phyloP scores from a whole-genome alignment of 2,113 vertebrate species.

The Gymnarchus niloticus region DNA sequence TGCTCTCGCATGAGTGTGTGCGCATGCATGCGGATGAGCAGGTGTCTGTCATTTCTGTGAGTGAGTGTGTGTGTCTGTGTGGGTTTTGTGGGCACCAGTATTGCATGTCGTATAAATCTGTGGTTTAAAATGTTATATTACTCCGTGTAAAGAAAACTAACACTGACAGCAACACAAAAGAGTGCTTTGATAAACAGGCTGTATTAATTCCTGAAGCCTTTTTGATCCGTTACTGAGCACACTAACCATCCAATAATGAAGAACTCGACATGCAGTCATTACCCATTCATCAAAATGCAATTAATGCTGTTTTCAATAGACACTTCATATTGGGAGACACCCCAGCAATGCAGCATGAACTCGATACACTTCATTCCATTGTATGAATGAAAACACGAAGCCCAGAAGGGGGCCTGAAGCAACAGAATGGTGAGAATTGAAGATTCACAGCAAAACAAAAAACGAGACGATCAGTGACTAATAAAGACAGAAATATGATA shows the following conservation, averaged over 20 bases:
- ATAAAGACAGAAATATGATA: neutral
- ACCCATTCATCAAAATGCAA: slow-evolving; percentile 42
- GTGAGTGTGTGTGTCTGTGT: neutral
- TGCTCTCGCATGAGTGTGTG: slow-evolving; percentile 55
- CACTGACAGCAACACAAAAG: neutral
- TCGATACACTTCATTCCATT: slow-evolving; percentile 37
- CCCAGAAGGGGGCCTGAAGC: no score
- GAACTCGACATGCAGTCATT: neutral
- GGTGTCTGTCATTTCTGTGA: slow-evolving; percentile 29
- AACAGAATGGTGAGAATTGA: neutral
- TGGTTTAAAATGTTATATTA: neutral
- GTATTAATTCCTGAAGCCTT: neutral
- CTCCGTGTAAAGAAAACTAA: neutral
- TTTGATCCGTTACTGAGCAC: neutral
- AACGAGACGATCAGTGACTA: neutral
- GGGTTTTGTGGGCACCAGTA: neutral
- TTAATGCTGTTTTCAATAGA: slow-evolving; percentile 57
- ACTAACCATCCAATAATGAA: neutral
- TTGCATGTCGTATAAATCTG: neutral
- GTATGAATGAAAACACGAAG: slow-evolving; percentile 8
- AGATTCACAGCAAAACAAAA: neutral
- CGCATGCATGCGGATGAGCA: slow-evolving; percentile 51
- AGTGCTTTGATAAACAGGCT: no score
- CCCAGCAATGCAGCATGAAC: neutral
- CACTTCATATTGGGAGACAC: slow-evolving; percentile 47